These are phyloP conservation scores for Merodon equestris DNA, from an alignment of 2,888 invertebrate genomes.

Conservation along the genomic window DNA sequence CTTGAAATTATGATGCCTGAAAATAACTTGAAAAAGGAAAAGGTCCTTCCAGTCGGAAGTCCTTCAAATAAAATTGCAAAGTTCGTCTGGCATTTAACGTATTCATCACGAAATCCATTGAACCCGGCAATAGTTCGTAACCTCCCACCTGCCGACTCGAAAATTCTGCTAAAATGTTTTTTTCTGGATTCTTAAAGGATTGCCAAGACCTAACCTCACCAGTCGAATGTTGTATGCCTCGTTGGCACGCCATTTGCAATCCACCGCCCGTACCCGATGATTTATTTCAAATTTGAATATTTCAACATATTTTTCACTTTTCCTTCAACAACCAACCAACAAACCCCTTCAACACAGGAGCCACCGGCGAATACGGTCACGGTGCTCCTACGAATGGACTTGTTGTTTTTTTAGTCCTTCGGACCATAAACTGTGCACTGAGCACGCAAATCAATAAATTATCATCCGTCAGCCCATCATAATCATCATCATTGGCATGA, in stretches of 20 bases:
- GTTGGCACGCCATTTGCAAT: constrained; percentile 63
- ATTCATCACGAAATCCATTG: too few relatives aligned
- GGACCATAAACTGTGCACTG: constrained; percentile 56
- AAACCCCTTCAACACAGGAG: too few relatives aligned
- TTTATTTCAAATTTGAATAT: constrained; percentile 68
- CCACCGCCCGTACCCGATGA: constrained; percentile 59
- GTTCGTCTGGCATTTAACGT: too few relatives aligned
- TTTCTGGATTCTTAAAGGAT: too few relatives aligned
- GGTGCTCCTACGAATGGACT: constrained; percentile 9
- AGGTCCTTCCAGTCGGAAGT: too few relatives aligned
- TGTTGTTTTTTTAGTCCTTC: constrained; percentile 28
- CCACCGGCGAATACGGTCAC: not conserved
- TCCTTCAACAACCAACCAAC: constrained; percentile 37
- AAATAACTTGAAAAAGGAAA: too few relatives aligned
- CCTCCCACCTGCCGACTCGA: too few relatives aligned
- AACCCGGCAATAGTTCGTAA: too few relatives aligned
- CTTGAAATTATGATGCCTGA: too few relatives aligned
- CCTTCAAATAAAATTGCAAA: too few relatives aligned
- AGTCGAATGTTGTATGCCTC: constrained; percentile 44
- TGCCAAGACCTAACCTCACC: too few relatives aligned
- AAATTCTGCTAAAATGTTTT: too few relatives aligned
- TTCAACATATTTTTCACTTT: constrained; percentile 65
- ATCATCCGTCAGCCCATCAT: constrained; percentile 57
- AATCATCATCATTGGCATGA: constrained; percentile 59
- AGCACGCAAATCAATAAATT: constrained; percentile 67